phyloP scores from a whole-genome alignment of 2,888 invertebrate genomes.

The Stramonita haemastoma region DNA sequence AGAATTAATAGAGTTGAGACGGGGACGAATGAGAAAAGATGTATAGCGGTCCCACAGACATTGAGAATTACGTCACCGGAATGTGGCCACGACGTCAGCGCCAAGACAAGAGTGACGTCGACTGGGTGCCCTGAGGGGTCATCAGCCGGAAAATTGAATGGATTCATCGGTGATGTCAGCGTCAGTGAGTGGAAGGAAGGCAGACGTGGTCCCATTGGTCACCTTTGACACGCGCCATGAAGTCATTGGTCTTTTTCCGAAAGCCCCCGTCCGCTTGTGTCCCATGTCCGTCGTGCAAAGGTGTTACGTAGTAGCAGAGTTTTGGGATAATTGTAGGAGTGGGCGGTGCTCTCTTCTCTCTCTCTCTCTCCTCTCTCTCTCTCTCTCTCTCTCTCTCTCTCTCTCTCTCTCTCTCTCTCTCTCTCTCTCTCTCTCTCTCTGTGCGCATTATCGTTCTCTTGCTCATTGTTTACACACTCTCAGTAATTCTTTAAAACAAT shows the following conservation, averaged over 20 bases:
- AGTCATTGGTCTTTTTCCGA: conserved; percentile 8
- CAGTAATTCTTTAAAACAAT: too few relatives aligned
- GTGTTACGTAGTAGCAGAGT: too few relatives aligned
- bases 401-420: not conserved
- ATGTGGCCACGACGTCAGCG: not conserved
- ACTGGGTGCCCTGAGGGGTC: not conserved
- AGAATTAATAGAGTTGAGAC: too few relatives aligned
- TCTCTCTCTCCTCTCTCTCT: too few relatives aligned
- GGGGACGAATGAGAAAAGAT: not conserved
- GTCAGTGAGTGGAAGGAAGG: not conserved
- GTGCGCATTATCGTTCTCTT: too few relatives aligned
- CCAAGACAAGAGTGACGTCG: not conserved
- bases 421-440: not conserved
- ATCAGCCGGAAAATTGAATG: too few relatives aligned
- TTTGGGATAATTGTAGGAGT: too few relatives aligned
- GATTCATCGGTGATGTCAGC: not conserved
- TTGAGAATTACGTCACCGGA: not conserved
- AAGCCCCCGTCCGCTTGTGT: not conserved
- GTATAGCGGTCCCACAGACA: not conserved
- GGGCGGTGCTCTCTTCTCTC: too few relatives aligned
- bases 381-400: too few relatives aligned
- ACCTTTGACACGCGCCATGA: conserved; percentile 9
- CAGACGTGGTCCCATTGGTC: not conserved
- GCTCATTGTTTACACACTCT: too few relatives aligned
- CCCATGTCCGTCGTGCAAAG: too few relatives aligned